Evolutionary conservation across 2,888 invertebrate genomes (phyloP).

Genomic region (Mimas tiliae): DNA sequence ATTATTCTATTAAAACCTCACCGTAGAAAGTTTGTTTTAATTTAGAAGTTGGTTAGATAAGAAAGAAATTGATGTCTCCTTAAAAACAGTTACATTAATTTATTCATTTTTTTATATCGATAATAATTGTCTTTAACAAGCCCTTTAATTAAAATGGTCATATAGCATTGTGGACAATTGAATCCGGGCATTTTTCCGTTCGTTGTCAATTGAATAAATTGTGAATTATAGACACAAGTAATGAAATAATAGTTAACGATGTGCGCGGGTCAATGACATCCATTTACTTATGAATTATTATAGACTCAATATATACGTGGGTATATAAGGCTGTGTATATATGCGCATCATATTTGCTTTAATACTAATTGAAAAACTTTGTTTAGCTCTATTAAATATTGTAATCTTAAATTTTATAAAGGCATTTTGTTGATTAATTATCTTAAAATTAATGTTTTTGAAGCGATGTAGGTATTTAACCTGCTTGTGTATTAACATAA

Average conservation of each 20-base stretch:
- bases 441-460: too few species aligned
- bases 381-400: too few species aligned
- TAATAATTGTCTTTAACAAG: background rate
- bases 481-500: too few species aligned
- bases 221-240: slow-evolving; percentile 37
- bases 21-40: too few species aligned
- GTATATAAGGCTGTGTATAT: background rate
- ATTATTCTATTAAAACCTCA: too few species aligned
- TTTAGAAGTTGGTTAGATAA: too few species aligned
- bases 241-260: slow-evolving; percentile 24
- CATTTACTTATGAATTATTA: slow-evolving; percentile 12
- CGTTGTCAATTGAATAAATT: slow-evolving; percentile 41
- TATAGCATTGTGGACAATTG: slow-evolving; percentile 33
- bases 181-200: slow-evolving; percentile 31
- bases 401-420: too few species aligned
- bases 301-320: background rate
- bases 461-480: too few species aligned
- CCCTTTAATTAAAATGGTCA: slow-evolving; percentile 21
- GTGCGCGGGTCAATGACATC: slow-evolving; percentile 7
- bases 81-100: background rate
- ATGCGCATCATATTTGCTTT: background rate
- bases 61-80: too few species aligned
- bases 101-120: background rate
- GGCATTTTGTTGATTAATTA: too few species aligned
- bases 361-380: too few species aligned